These are phyloP conservation scores for Poecilia velifera DNA, from an alignment of 2,797 vertebrate species.

Conservation along the genomic window DNA sequence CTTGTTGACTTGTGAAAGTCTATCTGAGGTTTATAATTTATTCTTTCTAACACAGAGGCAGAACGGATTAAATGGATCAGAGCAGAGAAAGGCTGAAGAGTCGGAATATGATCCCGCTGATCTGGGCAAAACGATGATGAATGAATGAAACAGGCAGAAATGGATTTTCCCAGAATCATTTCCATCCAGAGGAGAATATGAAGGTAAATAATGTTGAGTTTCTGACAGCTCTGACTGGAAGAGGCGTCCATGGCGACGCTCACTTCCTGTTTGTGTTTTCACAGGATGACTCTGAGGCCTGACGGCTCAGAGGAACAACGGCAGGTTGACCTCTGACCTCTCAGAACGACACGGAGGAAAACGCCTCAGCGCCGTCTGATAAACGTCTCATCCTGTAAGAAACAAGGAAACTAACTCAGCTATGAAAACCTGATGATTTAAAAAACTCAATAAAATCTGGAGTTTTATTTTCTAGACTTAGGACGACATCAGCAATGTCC, in stretches of 20 bases:
- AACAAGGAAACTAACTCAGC: background rate
- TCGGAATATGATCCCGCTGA: too few relatives aligned
- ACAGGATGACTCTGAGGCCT: background rate
- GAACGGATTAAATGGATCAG: too few relatives aligned
- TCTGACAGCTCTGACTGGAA: background rate
- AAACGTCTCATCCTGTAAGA: background rate
- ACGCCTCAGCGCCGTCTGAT: background rate
- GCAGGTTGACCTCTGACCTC: background rate
- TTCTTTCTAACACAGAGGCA: too few relatives aligned
- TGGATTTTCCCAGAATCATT: too few relatives aligned
- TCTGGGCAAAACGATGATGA: too few relatives aligned
- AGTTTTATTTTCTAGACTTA: background rate
- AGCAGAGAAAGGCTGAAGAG: too few relatives aligned
- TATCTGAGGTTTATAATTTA: too few relatives aligned
- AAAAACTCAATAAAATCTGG: background rate
- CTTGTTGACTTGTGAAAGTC: too few relatives aligned
- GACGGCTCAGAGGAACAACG: too few relatives aligned
- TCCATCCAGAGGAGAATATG: too few relatives aligned
- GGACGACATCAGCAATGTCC: background rate
- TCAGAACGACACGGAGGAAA: background rate
- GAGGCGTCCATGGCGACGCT: constrained; percentile 10
- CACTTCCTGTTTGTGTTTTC: background rate
- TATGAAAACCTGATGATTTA: too few relatives aligned
- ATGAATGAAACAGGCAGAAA: too few relatives aligned
- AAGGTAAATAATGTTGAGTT: background rate